Conservation (phyloP, 2,888 invertebrate genomes). For the Apomyelois bistriatella region DNA sequence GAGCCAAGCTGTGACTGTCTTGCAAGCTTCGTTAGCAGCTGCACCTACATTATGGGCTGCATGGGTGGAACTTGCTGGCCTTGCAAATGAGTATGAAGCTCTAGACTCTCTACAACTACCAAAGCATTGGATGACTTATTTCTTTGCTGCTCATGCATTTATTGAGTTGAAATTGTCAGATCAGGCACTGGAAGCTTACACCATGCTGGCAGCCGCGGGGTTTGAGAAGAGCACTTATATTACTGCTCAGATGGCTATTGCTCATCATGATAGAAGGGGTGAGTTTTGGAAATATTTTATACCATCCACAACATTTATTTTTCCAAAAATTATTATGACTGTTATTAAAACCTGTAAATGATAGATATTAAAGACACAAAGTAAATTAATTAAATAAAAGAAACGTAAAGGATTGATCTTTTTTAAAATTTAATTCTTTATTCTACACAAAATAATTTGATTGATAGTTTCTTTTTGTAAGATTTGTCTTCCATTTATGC, state of each 20-base stretch:
- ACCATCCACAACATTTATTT: background rate
- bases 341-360: no score
- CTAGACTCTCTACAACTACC: slow-evolving; percentile 84
- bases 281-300: slow-evolving; percentile 28
- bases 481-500: no score
- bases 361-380: no score
- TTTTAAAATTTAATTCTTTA: no score
- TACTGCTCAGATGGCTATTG: slow-evolving; percentile 94
- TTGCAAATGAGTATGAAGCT: slow-evolving; percentile 91
- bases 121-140: slow-evolving; percentile 96
- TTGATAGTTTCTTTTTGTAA: no score
- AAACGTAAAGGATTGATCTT: no score
- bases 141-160: slow-evolving; percentile 94
- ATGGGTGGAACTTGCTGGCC: slow-evolving; percentile 93
- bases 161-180: slow-evolving; percentile 94
- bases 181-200: slow-evolving; percentile 92
- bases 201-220: slow-evolving; percentile 86
- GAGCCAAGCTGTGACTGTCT: slow-evolving; percentile 86
- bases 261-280: slow-evolving; percentile 95
- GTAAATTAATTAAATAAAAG: no score
- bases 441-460: no score
- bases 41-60: slow-evolving; percentile 96
- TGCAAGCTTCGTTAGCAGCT: slow-evolving; percentile 88
- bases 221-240: slow-evolving; percentile 94
- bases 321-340: no score